Evolutionary conservation across 2,113 vertebrate genomes (phyloP).

Genomic region (Beaufortia kweichowensis): DNA sequence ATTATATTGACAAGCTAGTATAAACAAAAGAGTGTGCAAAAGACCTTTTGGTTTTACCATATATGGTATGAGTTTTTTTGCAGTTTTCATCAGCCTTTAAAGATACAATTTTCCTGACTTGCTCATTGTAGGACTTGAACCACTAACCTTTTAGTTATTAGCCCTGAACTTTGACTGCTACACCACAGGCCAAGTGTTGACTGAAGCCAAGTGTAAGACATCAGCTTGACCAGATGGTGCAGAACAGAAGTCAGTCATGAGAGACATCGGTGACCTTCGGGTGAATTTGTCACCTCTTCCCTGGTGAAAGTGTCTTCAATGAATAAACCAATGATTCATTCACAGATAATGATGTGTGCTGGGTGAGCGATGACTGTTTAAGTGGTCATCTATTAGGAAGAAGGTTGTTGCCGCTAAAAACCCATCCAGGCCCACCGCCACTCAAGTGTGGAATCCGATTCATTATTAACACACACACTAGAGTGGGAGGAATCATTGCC

Average conservation of each 20-base stretch:
- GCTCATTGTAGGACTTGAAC: background rate
- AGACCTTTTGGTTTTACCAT: too few relatives aligned
- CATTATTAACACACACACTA: slow-evolving; percentile 52
- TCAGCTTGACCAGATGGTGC: background rate
- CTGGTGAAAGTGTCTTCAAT: slow-evolving; percentile 37
- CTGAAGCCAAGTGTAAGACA: background rate
- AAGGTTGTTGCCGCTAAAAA: slow-evolving; percentile 49
- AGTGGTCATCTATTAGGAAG: slow-evolving; percentile 56
- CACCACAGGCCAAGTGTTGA: background rate
- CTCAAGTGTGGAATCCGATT: slow-evolving; percentile 51
- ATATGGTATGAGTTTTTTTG: too few relatives aligned
- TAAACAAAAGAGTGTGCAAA: too few relatives aligned
- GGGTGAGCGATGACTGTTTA: slow-evolving; percentile 42
- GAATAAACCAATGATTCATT: slow-evolving; percentile 55
- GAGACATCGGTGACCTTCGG: slow-evolving; percentile 6
- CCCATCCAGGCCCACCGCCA: slow-evolving; percentile 35
- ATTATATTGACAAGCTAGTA: too few relatives aligned
- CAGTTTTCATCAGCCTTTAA: too few relatives aligned
- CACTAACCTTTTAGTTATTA: background rate
- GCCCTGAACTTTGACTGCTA: background rate
- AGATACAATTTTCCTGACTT: background rate
- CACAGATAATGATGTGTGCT: slow-evolving; percentile 55
- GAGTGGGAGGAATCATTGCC: slow-evolving; percentile 14
- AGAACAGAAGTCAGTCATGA: background rate
- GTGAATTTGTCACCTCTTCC: slow-evolving; percentile 23